These are phyloP conservation scores for Oreochromis tanganicae DNA, from an alignment of 2,113 vertebrate species.

Conservation along the genomic window DNA sequence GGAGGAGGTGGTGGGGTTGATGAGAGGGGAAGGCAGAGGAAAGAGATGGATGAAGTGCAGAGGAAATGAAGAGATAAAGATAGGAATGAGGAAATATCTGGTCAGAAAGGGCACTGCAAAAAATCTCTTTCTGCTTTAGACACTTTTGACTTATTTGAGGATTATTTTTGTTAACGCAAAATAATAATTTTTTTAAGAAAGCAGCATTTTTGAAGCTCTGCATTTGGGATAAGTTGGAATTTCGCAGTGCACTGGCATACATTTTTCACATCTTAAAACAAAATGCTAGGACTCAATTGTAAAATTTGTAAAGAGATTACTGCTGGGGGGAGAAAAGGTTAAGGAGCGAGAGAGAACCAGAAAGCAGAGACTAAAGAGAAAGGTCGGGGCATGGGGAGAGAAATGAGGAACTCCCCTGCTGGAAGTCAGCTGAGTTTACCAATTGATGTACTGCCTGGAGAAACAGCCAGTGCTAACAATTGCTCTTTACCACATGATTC, in stretches of 20 bases:
- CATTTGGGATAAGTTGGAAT: not conserved
- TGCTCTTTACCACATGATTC: conserved; percentile 44
- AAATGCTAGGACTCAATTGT: not conserved
- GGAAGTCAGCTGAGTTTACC: conserved; percentile 29
- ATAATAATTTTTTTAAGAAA: not conserved
- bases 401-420: conserved; percentile 33
- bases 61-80: conserved; percentile 42
- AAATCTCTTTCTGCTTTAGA: not conserved
- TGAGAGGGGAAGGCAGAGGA: not conserved
- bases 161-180: not conserved
- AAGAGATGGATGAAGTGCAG: conserved; percentile 32
- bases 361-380: not conserved
- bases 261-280: not conserved
- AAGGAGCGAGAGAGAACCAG: not conserved
- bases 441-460: not conserved
- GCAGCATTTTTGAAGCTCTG: not conserved
- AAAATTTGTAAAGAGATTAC: not conserved
- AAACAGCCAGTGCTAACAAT: conserved; percentile 22
- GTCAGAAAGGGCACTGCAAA: not conserved
- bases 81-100: not conserved
- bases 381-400: not conserved
- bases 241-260: not conserved
- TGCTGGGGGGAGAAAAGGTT: not conserved
- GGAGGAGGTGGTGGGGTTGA: not conserved
- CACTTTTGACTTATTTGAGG: not conserved